A percentile compares a stretch with the other conserved stretches of the same genome.
Evolutionary conservation across 2,888 invertebrate genomes (phyloP).

Genomic region (Chrysotoxum bicinctum): DNA sequence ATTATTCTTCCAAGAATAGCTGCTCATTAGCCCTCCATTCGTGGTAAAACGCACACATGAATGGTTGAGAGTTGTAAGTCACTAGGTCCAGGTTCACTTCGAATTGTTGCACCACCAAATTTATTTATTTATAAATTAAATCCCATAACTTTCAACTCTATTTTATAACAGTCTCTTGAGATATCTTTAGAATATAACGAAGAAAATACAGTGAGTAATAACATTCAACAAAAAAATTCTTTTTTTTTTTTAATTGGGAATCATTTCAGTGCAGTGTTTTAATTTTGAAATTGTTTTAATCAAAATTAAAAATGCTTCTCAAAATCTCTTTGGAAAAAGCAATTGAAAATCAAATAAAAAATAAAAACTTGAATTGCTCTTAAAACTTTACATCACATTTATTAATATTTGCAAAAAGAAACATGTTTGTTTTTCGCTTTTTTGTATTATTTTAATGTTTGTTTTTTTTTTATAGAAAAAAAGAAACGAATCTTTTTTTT

Average conservation of each 20-base stretch:
- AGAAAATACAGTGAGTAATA: too few species aligned
- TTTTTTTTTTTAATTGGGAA: neutral
- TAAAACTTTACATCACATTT: slow-evolving; percentile 73
- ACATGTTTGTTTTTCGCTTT: slow-evolving; percentile 64
- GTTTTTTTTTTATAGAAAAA: slow-evolving; percentile 57
- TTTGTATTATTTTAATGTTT: slow-evolving; percentile 46
- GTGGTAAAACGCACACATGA: too few species aligned
- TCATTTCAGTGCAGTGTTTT: neutral
- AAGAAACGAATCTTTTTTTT: slow-evolving; percentile 57
- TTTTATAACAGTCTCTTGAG: too few species aligned
- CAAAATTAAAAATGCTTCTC: neutral
- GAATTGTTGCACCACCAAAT: too few species aligned
- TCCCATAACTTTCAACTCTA: too few species aligned
- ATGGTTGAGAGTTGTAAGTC: too few species aligned
- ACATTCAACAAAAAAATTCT: too few species aligned
- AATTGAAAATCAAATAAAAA: slow-evolving; percentile 15
- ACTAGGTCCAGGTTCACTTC: too few species aligned
- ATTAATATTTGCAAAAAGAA: slow-evolving; percentile 73
- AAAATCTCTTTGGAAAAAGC: neutral
- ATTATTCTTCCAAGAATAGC: too few species aligned
- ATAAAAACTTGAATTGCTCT: slow-evolving; percentile 53
- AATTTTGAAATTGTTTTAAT: neutral
- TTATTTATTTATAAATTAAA: too few species aligned
- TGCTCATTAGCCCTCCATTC: too few species aligned
- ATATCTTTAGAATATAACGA: too few species aligned